These are phyloP conservation scores for Machimus atricapillus DNA, from an alignment of 2,888 invertebrate genomes.

Conservation along the genomic window DNA sequence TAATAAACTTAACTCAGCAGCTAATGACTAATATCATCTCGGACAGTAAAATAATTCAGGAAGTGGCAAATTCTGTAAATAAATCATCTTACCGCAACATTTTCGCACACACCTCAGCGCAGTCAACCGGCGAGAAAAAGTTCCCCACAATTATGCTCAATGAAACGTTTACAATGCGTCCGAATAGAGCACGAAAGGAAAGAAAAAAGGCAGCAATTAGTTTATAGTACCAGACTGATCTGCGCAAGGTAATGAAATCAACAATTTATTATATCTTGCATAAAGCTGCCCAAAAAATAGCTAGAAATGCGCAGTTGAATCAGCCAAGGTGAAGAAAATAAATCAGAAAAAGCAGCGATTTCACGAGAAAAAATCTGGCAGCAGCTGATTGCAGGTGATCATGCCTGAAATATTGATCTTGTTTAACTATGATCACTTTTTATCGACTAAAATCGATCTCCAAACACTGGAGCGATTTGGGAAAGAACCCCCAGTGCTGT, in stretches of 20 bases:
- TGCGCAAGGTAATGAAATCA: slow-evolving; percentile 12
- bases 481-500: not conserved
- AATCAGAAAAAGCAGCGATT: not conserved
- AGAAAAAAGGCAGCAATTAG: slow-evolving; percentile 4
- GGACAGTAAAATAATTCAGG: not conserved
- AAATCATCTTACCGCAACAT: slow-evolving; percentile 12
- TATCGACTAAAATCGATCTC: not conserved
- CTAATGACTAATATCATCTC: slow-evolving; percentile 6
- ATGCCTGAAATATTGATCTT: slow-evolving; percentile 33
- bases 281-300: slow-evolving; percentile 5
- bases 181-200: not conserved
- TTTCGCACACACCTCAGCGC: not conserved
- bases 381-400: slow-evolving; percentile 22
- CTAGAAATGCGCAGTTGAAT: slow-evolving; percentile 26
- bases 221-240: not conserved
- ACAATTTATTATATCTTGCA: slow-evolving; percentile 24
- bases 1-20: not conserved
- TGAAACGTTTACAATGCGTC: slow-evolving; percentile 14
- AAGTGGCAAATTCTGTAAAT: not conserved
- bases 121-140: not conserved
- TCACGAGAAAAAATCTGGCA: not conserved
- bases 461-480: not conserved
- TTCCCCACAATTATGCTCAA: slow-evolving; percentile 33
- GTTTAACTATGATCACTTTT: slow-evolving; percentile 1
- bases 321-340: slow-evolving; percentile 32